These are phyloP conservation scores for Hybos culiciformis DNA, from an alignment of 2,888 invertebrate genomes.

Conservation along the genomic window DNA sequence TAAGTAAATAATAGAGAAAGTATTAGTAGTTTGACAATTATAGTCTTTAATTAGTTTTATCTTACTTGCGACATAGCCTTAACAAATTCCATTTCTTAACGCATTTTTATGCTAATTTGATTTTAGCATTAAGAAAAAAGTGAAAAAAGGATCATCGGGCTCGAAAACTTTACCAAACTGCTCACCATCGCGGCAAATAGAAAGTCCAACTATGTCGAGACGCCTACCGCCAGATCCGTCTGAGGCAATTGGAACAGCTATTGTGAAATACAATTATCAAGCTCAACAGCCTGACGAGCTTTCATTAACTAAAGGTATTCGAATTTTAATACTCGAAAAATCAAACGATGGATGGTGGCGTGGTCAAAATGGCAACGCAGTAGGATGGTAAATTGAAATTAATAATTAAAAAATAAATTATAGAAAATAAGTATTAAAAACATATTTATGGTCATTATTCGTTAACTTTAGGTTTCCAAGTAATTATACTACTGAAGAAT, in stretches of 20 bases:
- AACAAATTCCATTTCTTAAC: slow-evolving; percentile 4
- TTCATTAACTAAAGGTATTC: slow-evolving; percentile 84
- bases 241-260: slow-evolving; percentile 75
- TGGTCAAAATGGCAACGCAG: slow-evolving; percentile 58
- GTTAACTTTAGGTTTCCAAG: too few relatives aligned
- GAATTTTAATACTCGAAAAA: slow-evolving; percentile 91
- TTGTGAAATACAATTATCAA: slow-evolving; percentile 91
- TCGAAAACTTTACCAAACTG: slow-evolving; percentile 76
- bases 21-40: not conserved
- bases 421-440: too few relatives aligned
- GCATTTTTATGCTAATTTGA: slow-evolving; percentile 1
- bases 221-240: slow-evolving; percentile 66
- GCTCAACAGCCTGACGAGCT: slow-evolving; percentile 95
- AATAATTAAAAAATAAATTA: too few relatives aligned
- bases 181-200: slow-evolving; percentile 67
- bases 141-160: slow-evolving; percentile 66
- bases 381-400: too few relatives aligned
- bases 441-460: too few relatives aligned
- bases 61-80: slow-evolving; percentile 2
- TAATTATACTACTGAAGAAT: slow-evolving; percentile 91
- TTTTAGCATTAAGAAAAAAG: slow-evolving; percentile 72
- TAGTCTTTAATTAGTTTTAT: not conserved
- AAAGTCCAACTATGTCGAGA: slow-evolving; percentile 62
- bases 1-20: not conserved
- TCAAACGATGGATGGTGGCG: slow-evolving; percentile 99